Percentiles rank a stretch among this genome's conserved stretches.
Conservation (phyloP, 2,113 vertebrate species). For the Lepisosteus osseus region DNA sequence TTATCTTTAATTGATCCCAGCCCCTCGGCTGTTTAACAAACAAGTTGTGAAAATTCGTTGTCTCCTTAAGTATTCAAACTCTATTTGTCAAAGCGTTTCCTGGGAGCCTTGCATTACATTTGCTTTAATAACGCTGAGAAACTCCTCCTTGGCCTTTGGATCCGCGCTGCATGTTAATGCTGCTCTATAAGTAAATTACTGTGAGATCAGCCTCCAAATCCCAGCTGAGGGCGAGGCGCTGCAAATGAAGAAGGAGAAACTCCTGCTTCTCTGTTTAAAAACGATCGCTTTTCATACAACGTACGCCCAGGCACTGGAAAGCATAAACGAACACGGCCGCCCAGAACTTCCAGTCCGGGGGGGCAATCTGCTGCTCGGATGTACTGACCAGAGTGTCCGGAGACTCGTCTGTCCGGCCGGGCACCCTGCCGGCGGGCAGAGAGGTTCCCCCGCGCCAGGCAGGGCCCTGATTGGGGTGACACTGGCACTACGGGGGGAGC, state of each 20-base stretch:
- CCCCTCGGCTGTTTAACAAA: conserved; percentile 40
- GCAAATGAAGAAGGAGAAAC: too few species aligned
- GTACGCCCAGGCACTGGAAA: conserved; percentile 2
- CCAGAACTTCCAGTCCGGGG: neutral
- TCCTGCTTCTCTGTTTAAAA: neutral
- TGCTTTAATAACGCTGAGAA: conserved; percentile 52
- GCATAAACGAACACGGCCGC: neutral
- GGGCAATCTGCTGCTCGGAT: too few species aligned
- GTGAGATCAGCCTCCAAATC: conserved; percentile 36
- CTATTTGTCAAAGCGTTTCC: conserved; percentile 38
- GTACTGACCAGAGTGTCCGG: neutral
- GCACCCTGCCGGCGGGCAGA: neutral
- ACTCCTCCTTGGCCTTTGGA: conserved; percentile 50
- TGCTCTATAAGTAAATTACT: conserved; percentile 39
- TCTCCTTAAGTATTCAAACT: neutral
- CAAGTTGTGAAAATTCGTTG: conserved; percentile 13
- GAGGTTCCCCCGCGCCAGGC: too few species aligned
- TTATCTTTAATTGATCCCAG: conserved; percentile 37
- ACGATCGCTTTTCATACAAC: conserved; percentile 20
- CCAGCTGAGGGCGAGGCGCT: too few species aligned
- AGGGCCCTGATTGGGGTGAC: too few species aligned
- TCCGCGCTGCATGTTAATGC: conserved; percentile 33
- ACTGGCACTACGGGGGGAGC: too few species aligned
- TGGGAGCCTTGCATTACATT: conserved; percentile 46
- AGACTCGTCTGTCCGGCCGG: neutral